These are phyloP conservation scores for Pachliopta kotzebuea DNA, from an alignment of 2,888 invertebrate genomes.

Conservation along the genomic window DNA sequence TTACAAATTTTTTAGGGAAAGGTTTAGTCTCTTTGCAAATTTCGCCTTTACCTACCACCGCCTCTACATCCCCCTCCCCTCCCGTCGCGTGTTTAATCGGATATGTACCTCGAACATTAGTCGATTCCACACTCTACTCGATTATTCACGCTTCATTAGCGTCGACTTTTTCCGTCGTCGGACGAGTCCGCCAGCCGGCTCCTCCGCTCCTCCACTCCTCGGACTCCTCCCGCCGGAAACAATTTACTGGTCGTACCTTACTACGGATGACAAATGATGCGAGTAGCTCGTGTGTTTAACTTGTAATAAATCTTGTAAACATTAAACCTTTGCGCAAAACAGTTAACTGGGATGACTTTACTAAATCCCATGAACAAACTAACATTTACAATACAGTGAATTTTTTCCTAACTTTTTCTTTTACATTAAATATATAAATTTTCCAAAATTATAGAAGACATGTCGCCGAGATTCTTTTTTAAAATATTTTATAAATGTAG, in stretches of 20 bases:
- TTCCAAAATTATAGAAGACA: too few species aligned
- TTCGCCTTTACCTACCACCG: conserved; percentile 11
- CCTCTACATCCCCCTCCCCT: too few species aligned
- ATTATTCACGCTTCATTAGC: conserved; percentile 62
- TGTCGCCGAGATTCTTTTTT: too few species aligned
- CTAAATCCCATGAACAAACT: conserved; percentile 50
- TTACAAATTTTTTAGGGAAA: too few species aligned
- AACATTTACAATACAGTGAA: too few species aligned
- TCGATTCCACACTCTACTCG: conserved; percentile 45
- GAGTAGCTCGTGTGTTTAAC: conserved; percentile 50
- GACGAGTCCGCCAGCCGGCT: conserved; percentile 56
- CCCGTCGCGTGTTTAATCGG: conserved; percentile 42
- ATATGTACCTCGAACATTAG: conserved; percentile 44
- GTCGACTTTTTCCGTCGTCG: conserved; percentile 39
- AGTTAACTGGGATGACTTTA: conserved; percentile 32
- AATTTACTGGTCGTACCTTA: conserved; percentile 57
- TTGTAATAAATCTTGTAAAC: conserved; percentile 58
- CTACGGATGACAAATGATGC: conserved; percentile 56
- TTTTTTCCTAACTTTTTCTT: too few species aligned
- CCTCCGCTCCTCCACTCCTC: too few species aligned
- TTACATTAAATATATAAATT: too few species aligned
- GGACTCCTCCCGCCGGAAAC: conserved; percentile 51
- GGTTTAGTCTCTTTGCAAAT: conserved; percentile 38
- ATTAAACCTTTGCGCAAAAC: conserved; percentile 31
- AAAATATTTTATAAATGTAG: too few species aligned